Conservation (phyloP, 2,888 invertebrate genomes). For the Andrena fulva region DNA sequence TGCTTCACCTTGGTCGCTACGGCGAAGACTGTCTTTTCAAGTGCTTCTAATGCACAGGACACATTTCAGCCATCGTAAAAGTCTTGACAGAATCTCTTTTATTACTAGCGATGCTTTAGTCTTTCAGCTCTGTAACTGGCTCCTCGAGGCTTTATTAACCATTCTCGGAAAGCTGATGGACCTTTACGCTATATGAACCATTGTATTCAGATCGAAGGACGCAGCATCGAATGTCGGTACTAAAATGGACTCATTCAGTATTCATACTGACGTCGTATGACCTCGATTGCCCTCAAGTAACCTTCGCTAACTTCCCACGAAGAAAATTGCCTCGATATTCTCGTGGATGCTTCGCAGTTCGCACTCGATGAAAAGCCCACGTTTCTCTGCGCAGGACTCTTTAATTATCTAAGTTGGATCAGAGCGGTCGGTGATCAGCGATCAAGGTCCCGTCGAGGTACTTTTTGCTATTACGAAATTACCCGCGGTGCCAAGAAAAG, state of each 20-base stretch:
- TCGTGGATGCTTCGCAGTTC: no score
- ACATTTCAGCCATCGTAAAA: not conserved
- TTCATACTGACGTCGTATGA: not conserved
- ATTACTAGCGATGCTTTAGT: not conserved
- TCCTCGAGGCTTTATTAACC: not conserved
- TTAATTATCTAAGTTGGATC: slow-evolving; percentile 39
- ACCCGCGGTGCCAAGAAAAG: slow-evolving; percentile 8
- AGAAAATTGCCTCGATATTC: no score
- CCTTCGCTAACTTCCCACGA: not conserved
- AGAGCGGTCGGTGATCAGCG: slow-evolving; percentile 24
- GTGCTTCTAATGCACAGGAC: not conserved
- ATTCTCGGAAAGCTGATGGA: slow-evolving; percentile 4
- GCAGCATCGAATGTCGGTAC: not conserved
- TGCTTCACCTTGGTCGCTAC: not conserved
- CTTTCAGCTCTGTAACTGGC: not conserved
- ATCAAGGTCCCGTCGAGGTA: slow-evolving; percentile 7
- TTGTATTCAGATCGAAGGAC: slow-evolving; percentile 1
- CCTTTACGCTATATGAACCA: not conserved
- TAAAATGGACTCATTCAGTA: not conserved
- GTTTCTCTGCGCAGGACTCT: slow-evolving; percentile 16
- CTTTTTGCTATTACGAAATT: slow-evolving; percentile 35
- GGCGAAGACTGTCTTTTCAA: not conserved
- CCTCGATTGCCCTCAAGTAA: not conserved
- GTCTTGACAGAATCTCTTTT: slow-evolving; percentile 7
- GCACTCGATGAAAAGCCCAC: no score